A percentile compares a stretch with the other conserved stretches of the same genome.
Evolutionary conservation across 2,113 vertebrate species (phyloP).

Genomic region (Paracanthobrama guichenoti): DNA sequence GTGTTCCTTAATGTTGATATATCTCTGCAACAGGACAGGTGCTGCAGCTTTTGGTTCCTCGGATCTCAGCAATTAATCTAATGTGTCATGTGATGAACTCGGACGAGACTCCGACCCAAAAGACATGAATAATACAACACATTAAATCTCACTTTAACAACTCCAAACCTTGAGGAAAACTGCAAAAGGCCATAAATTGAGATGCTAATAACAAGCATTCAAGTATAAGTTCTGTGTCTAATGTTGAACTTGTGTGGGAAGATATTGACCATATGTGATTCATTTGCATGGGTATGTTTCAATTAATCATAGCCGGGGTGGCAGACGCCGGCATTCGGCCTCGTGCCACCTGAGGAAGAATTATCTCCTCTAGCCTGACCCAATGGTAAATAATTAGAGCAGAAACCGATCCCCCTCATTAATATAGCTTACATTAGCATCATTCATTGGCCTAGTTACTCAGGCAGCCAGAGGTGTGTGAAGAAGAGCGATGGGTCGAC

Average conservation of each 20-base stretch:
- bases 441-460: conserved; percentile 56
- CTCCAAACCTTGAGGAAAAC: conserved; percentile 27
- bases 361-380: conserved; percentile 56
- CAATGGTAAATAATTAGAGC: conserved; percentile 63
- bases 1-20: conserved; percentile 57
- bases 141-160: conserved; percentile 54
- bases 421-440: conserved; percentile 58
- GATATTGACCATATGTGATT: conserved; percentile 58
- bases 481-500: neutral
- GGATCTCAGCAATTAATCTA: conserved; percentile 58
- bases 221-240: conserved; percentile 16
- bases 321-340: conserved; percentile 53
- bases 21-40: conserved; percentile 55
- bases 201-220: conserved; percentile 29
- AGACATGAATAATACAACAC: conserved; percentile 53
- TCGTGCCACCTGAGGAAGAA: conserved; percentile 57
- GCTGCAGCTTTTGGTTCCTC: conserved; percentile 47
- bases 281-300: conserved; percentile 52
- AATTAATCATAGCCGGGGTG: conserved; percentile 60
- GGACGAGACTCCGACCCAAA: conserved; percentile 39
- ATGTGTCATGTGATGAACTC: conserved; percentile 45
- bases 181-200: conserved; percentile 43
- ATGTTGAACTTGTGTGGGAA: conserved; percentile 34
- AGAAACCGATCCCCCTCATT: conserved; percentile 58
- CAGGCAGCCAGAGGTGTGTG: conserved; percentile 34